These are phyloP conservation scores for Galeopterus variegatus DNA, from an alignment of 2,113 vertebrate genomes.

Conservation along the genomic window DNA sequence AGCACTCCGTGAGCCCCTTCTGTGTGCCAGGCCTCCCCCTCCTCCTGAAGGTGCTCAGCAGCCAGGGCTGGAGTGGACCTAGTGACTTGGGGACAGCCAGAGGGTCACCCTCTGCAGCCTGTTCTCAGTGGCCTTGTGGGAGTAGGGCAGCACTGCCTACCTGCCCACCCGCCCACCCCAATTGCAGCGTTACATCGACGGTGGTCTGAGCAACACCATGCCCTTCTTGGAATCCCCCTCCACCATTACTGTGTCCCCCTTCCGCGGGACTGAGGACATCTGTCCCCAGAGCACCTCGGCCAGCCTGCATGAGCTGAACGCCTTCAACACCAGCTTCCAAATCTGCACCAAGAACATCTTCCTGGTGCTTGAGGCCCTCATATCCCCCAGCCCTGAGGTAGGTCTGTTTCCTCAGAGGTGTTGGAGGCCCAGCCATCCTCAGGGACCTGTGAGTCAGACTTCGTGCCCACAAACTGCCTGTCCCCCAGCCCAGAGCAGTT, in stretches of 20 bases:
- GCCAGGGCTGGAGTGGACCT: not conserved
- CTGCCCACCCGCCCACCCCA: too few species aligned
- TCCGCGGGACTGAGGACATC: constrained; percentile 44
- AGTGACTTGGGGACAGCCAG: not conserved
- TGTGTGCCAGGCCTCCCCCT: not conserved
- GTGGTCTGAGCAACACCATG: constrained; percentile 66
- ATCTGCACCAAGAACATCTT: not conserved
- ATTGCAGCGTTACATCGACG: constrained; percentile 61
- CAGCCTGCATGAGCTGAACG: not conserved
- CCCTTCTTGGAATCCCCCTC: not conserved
- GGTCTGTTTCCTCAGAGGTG: not conserved
- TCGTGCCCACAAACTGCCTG: too few species aligned
- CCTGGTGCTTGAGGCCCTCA: rapidly evolving
- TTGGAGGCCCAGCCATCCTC: not conserved
- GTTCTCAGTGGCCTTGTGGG: too few species aligned
- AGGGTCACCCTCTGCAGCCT: too few species aligned
- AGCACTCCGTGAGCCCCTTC: rapidly evolving
- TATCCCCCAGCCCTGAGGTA: not conserved
- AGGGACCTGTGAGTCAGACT: not conserved
- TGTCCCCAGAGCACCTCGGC: constrained; percentile 61
- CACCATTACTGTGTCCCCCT: constrained; percentile 74
- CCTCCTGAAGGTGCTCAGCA: not conserved
- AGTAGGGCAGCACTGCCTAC: not conserved
- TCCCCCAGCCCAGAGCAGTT: not conserved
- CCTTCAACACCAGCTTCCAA: constrained; percentile 57